Conservation (phyloP, 2,888 invertebrate species). For the Ametastegia equiseti region DNA sequence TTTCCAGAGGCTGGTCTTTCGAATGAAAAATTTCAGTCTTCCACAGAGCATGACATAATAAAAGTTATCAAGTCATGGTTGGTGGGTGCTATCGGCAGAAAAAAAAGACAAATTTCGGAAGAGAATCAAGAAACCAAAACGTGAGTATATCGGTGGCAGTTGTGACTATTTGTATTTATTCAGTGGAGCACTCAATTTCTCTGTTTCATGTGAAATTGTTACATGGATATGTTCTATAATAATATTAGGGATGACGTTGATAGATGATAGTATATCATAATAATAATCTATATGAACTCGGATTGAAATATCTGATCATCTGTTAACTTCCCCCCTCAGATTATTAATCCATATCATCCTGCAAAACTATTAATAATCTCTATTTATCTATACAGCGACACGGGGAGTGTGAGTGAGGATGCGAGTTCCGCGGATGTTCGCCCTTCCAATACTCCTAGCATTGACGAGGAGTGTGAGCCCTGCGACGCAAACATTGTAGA, state of each 20-base stretch:
- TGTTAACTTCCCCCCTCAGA: not conserved
- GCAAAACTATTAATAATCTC: not conserved
- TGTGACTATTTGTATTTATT: not conserved
- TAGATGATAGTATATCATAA: too few relatives aligned
- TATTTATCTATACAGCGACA: not conserved
- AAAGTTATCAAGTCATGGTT: constrained; percentile 5
- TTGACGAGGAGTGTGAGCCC: not conserved
- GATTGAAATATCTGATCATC: not conserved
- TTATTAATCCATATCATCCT: not conserved
- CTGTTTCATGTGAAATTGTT: not conserved
- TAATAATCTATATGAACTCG: too few relatives aligned
- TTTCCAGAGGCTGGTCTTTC: constrained; percentile 24
- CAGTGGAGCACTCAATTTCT: not conserved
- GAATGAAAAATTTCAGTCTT: not conserved
- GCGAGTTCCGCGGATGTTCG: not conserved
- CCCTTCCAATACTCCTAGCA: not conserved
- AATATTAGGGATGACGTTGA: too few relatives aligned
- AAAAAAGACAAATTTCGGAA: not conserved
- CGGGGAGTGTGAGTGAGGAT: not conserved
- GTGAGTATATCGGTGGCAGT: not conserved
- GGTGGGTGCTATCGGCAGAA: not conserved
- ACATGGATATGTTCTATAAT: too few relatives aligned
- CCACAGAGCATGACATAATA: constrained; percentile 7
- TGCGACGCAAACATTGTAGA: too few relatives aligned
- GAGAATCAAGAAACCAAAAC: not conserved